Conservation (phyloP, 1,140 invertebrate species). For the Temnothorax longispinosus region DNA sequence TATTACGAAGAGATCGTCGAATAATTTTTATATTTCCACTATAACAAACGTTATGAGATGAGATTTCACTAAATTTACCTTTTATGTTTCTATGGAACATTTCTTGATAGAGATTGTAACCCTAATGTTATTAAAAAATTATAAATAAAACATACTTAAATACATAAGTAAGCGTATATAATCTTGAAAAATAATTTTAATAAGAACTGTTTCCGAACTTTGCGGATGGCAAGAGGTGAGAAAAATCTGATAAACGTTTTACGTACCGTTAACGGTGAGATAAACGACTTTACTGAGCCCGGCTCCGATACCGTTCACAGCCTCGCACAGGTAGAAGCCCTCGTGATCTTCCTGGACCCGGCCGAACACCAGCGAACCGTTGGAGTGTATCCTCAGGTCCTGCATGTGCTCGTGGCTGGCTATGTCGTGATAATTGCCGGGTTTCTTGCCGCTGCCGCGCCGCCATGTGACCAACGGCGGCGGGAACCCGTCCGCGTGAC, state of each 20-base stretch:
- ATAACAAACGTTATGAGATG: neutral
- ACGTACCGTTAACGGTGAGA: slow-evolving; percentile 93
- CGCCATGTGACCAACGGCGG: slow-evolving; percentile 95
- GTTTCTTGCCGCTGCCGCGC: slow-evolving; percentile 92
- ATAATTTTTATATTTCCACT: neutral
- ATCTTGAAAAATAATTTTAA: neutral
- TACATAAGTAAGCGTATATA: neutral
- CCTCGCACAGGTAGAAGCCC: slow-evolving; percentile 96
- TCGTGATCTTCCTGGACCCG: slow-evolving; percentile 94
- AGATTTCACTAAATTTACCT: neutral
- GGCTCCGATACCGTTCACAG: slow-evolving; percentile 95
- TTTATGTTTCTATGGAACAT: neutral
- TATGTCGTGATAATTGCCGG: slow-evolving; percentile 95
- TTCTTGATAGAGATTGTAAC: neutral
- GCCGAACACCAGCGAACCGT: slow-evolving; percentile 93
- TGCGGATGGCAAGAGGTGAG: neutral
- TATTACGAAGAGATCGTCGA: neutral
- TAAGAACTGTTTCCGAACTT: neutral
- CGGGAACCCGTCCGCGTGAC: slow-evolving; percentile 96
- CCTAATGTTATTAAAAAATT: neutral
- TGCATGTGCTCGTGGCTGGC: slow-evolving; percentile 82
- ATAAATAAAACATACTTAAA: neutral
- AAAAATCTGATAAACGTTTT: neutral
- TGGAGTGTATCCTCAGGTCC: slow-evolving; percentile 90
- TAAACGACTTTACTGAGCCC: slow-evolving; percentile 95